Evolutionary conservation across 2,113 vertebrate species (phyloP).

Genomic region (Nanorana parkeri): DNA sequence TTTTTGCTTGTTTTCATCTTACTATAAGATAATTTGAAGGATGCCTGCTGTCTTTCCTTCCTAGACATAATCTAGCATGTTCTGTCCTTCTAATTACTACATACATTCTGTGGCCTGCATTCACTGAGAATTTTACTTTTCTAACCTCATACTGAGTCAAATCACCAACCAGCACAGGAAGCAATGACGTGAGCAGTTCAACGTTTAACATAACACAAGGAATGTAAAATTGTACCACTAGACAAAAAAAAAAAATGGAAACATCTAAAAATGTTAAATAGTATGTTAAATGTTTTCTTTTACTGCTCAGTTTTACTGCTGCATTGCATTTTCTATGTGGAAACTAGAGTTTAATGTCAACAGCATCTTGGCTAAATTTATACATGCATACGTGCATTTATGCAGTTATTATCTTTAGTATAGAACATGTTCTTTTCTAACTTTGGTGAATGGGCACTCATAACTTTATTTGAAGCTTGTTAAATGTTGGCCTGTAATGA

Average conservation of each 20-base stretch:
- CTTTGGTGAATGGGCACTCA: background rate
- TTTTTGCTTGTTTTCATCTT: background rate
- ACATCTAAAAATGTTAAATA: conserved; percentile 27
- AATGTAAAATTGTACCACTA: conserved; percentile 43
- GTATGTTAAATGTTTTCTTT: background rate
- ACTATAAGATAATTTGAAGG: background rate
- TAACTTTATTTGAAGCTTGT: background rate
- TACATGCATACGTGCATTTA: conserved; percentile 1
- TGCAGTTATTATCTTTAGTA: background rate
- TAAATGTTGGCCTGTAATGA: background rate
- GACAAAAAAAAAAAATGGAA: conserved; percentile 54
- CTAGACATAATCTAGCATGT: conserved; percentile 53
- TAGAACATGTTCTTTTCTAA: background rate
- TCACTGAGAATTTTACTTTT: background rate
- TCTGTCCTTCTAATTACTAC: background rate
- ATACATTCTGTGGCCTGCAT: conserved; percentile 8
- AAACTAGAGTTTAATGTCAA: background rate
- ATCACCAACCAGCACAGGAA: conserved; percentile 43
- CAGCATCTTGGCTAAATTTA: background rate
- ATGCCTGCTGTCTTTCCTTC: conserved; percentile 59
- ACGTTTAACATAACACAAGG: background rate
- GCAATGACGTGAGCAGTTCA: background rate
- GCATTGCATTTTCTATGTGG: background rate
- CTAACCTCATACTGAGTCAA: conserved; percentile 31
- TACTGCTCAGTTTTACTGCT: background rate